Conservation (phyloP, 2,113 vertebrate species). For the Philantomba maxwellii region DNA sequence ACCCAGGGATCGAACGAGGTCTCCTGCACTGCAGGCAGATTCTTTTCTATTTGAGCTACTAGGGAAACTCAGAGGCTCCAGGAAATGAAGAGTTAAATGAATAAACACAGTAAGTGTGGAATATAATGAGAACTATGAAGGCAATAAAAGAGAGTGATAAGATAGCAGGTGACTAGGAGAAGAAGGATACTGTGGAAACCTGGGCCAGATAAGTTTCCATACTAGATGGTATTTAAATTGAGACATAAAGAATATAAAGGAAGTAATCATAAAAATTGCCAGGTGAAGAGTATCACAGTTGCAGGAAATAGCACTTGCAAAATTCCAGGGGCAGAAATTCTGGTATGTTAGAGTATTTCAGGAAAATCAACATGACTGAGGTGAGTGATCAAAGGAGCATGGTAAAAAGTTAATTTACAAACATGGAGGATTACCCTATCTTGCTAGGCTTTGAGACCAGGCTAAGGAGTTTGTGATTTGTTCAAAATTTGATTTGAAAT, state of each 20-base stretch:
- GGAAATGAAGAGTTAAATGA: not conserved
- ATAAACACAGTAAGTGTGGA: not conserved
- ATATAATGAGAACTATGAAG: not conserved
- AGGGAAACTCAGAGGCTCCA: not conserved
- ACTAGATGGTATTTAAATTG: not conserved
- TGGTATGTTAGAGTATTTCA: not conserved
- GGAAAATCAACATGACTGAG: not conserved
- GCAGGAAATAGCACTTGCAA: not conserved
- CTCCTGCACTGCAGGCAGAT: not conserved
- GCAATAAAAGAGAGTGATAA: not conserved
- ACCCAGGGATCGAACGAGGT: accelerated
- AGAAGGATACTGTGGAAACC: not conserved
- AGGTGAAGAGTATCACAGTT: not conserved
- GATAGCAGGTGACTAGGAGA: not conserved
- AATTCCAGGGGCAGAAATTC: not conserved
- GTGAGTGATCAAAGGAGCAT: not conserved
- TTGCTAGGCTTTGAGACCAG: not conserved
- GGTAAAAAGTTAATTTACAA: not conserved
- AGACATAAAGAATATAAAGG: not conserved
- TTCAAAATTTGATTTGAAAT: not conserved
- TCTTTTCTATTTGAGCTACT: not conserved
- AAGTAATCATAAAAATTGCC: not conserved
- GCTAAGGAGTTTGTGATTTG: not conserved
- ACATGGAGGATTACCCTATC: too few species aligned
- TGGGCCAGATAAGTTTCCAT: not conserved